These are phyloP conservation scores for Notarius quadriscutis DNA, from an alignment of 2,113 vertebrate species.

Conservation along the genomic window DNA sequence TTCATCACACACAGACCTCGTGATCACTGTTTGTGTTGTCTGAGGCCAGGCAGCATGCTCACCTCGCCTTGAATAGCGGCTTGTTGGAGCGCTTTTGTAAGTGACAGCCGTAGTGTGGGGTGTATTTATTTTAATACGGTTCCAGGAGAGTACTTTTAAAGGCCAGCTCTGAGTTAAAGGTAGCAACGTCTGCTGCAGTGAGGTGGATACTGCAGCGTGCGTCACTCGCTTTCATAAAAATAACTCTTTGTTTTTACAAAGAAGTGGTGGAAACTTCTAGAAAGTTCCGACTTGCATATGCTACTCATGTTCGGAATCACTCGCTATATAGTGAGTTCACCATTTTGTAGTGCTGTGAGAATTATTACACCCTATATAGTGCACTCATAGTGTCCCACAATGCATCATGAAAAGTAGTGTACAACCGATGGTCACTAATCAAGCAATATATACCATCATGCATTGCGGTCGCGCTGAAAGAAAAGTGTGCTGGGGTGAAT, in stretches of 20 bases:
- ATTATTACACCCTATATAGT: too few species aligned
- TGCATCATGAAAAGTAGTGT: too few species aligned
- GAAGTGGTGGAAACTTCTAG: background rate
- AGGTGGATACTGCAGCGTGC: constrained; percentile 15
- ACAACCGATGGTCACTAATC: too few species aligned
- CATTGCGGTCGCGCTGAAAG: too few species aligned
- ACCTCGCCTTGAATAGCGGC: background rate
- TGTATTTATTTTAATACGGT: background rate
- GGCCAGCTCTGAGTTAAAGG: background rate
- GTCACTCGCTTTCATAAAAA: background rate
- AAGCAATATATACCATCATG: too few species aligned
- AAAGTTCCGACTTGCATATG: background rate
- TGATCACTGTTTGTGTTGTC: constrained; percentile 21
- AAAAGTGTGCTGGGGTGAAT: too few species aligned
- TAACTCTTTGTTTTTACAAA: background rate
- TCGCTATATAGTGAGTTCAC: too few species aligned
- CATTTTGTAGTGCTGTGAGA: too few species aligned
- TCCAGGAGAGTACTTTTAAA: background rate
- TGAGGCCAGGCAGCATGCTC: constrained; percentile 14
- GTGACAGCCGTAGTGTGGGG: background rate
- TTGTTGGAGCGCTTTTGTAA: background rate
- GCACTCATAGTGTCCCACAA: too few species aligned
- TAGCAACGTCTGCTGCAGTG: background rate
- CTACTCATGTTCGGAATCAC: background rate
- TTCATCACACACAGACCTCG: constrained; percentile 1